Conservation (phyloP, 2,113 vertebrate genomes). For the Dunckerocampus dactyliophorus region DNA sequence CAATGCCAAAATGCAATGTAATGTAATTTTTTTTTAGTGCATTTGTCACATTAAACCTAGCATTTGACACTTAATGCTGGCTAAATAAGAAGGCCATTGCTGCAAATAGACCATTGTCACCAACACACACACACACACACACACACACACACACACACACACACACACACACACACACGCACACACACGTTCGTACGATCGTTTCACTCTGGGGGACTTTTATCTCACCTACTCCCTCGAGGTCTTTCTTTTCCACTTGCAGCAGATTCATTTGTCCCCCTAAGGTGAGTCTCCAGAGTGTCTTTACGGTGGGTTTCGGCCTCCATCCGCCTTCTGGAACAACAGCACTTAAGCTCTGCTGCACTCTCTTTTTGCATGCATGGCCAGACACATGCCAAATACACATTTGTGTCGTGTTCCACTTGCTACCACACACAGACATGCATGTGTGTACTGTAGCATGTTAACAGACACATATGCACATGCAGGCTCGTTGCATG, state of each 20-base stretch:
- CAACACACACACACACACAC: neutral
- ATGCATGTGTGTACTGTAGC: constrained; percentile 13
- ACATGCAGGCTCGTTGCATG: constrained; percentile 13
- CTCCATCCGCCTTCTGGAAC: constrained; percentile 39
- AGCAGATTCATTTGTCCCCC: constrained; percentile 37
- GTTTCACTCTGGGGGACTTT: constrained; percentile 39
- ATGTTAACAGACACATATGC: constrained; percentile 6
- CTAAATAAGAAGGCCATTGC: constrained; percentile 37
- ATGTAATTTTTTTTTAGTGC: too few species aligned
- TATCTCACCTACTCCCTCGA: constrained; percentile 48
- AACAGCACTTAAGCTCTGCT: constrained; percentile 19
- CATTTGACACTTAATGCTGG: constrained; percentile 6
- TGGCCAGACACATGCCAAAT: constrained; percentile 6
- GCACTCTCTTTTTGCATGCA: neutral
- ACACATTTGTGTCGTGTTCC: neutral
- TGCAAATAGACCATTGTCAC: constrained; percentile 39
- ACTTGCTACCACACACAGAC: neutral
- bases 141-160: constrained; percentile 5
- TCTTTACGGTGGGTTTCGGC: constrained; percentile 47
- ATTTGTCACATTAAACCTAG: constrained; percentile 2
- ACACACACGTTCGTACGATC: neutral
- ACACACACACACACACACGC: constrained; percentile 1
- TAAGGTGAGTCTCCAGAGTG: constrained; percentile 54
- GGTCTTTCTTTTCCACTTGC: constrained; percentile 34
- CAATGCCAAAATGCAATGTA: neutral